Percentiles rank a stretch among this genome's conserved stretches.
Evolutionary conservation across 2,797 vertebrate species (phyloP).

Genomic region (Poeciliopsis gracilis): DNA sequence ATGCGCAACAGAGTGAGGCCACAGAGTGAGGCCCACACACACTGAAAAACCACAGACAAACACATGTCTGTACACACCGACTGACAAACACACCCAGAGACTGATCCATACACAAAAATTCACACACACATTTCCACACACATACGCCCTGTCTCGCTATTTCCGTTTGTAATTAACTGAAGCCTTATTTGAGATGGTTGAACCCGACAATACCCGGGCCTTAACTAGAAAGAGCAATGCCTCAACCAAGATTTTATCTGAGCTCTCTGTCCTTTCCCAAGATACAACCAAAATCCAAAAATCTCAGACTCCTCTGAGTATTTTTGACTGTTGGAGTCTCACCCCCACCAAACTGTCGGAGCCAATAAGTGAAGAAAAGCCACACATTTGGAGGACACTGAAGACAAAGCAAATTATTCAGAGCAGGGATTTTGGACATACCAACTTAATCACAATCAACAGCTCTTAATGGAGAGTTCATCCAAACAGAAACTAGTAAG

Average conservation of each 20-base stretch:
- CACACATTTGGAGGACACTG: background rate
- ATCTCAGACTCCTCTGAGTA: background rate
- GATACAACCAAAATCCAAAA: background rate
- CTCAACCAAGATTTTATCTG: background rate
- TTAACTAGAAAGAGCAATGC: background rate
- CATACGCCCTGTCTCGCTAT: background rate
- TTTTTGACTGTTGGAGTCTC: background rate
- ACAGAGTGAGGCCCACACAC: slow-evolving; percentile 61
- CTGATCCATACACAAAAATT: slow-evolving; percentile 34
- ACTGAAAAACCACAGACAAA: slow-evolving; percentile 64
- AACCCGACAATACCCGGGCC: background rate
- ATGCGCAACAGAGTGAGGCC: slow-evolving; percentile 46
- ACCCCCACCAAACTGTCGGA: background rate
- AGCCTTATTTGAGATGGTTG: background rate
- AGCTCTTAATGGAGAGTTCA: background rate
- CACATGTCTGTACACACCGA: slow-evolving; percentile 51
- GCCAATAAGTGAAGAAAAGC: background rate
- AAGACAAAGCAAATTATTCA: background rate
- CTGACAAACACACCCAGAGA: slow-evolving; percentile 46
- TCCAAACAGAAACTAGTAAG: background rate
- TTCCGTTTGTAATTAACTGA: background rate
- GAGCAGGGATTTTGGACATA: background rate
- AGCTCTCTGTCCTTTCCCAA: background rate
- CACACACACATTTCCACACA: slow-evolving; percentile 8
- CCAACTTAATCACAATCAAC: background rate